These are phyloP conservation scores for Nyctibius grandis DNA, from an alignment of 2,797 vertebrate species.

Conservation along the genomic window DNA sequence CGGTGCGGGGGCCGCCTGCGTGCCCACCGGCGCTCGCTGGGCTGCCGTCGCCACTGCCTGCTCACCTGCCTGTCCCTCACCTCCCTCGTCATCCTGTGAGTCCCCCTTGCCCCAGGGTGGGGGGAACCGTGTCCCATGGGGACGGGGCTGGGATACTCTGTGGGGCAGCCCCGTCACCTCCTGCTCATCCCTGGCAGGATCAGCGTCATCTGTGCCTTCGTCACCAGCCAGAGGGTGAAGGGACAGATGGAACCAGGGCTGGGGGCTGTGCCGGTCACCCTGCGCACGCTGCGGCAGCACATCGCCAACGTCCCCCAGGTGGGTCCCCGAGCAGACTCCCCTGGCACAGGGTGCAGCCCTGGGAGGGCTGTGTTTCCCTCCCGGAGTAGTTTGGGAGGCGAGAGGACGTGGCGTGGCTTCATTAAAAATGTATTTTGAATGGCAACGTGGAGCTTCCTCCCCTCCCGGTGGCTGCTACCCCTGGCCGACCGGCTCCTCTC, in stretches of 20 bases:
- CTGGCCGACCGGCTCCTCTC: neutral
- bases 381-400: neutral
- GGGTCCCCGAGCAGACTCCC: neutral
- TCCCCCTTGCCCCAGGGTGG: accelerated
- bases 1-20: constrained; percentile 59
- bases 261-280: constrained; percentile 35
- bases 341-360: accelerated
- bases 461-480: neutral
- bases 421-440: neutral
- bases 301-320: constrained; percentile 68
- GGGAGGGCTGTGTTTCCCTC: neutral
- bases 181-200: constrained; percentile 20
- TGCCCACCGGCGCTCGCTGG: constrained; percentile 58
- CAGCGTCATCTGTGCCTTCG: constrained; percentile 73
- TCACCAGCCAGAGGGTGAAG: constrained; percentile 71
- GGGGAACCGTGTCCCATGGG: accelerated
- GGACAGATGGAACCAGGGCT: constrained; percentile 63
- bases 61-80: constrained; percentile 69
- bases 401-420: neutral
- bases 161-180: neutral
- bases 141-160: neutral
- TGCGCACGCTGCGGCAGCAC: constrained; percentile 65
- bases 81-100: constrained; percentile 79
- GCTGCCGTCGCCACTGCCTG: constrained; percentile 67
- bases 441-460: neutral